These are phyloP conservation scores for Rhabdophis nuchalis DNA, from an alignment of 2,797 vertebrate species.

Conservation along the genomic window DNA sequence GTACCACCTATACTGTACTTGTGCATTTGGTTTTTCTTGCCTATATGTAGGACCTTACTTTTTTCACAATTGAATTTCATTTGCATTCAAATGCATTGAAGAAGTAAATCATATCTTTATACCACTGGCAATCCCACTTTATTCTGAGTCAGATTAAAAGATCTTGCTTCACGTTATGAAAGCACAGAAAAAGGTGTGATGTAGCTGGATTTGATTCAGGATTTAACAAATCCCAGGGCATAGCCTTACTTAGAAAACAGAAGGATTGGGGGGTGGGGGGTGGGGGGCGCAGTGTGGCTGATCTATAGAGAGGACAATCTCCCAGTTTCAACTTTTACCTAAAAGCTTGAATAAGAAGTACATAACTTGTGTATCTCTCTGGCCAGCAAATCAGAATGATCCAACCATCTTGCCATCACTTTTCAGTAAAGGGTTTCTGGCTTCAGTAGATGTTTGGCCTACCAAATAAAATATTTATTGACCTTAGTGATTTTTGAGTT, in stretches of 20 bases:
- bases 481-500: neutral
- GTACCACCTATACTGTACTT: too few species aligned
- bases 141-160: neutral
- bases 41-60: too few species aligned
- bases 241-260: neutral
- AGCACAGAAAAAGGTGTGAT: neutral
- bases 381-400: neutral
- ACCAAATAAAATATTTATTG: neutral
- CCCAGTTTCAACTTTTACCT: neutral
- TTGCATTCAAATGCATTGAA: neutral
- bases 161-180: neutral
- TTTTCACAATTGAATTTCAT: too few species aligned
- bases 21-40: too few species aligned
- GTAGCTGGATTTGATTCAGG: neutral
- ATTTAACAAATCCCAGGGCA: neutral
- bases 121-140: neutral
- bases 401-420: neutral
- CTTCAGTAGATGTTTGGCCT: neutral
- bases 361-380: neutral
- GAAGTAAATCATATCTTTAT: neutral
- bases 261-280: too few species aligned
- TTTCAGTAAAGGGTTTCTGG: neutral
- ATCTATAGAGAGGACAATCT: neutral
- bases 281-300: neutral
- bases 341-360: neutral